Percentiles rank a stretch among this genome's conserved stretches.
phyloP scores from a whole-genome alignment of 2,113 vertebrate species.

The Orientallactaga bullata region DNA sequence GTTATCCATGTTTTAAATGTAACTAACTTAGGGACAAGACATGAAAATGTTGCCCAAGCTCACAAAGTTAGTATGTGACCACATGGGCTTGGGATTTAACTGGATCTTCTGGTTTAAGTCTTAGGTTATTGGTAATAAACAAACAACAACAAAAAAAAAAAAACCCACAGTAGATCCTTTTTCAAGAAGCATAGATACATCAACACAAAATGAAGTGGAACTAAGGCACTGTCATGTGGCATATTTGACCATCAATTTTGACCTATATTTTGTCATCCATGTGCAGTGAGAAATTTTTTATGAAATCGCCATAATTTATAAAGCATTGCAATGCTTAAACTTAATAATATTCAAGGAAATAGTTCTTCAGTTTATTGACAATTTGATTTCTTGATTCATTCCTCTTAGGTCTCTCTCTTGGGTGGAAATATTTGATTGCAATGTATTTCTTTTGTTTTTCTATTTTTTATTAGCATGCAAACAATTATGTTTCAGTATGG shows the following conservation, averaged over 20 bases:
- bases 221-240: not conserved
- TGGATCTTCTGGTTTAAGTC: slow-evolving; percentile 26
- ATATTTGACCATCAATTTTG: slow-evolving; percentile 7
- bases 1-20: not conserved
- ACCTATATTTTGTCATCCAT: not conserved
- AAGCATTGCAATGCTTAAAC: not conserved
- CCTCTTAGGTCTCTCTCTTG: not conserved
- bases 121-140: not conserved
- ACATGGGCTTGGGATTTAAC: not conserved
- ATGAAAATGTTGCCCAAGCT: not conserved
- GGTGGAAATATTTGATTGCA: not conserved
- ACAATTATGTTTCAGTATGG: too few relatives aligned
- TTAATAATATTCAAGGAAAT: slow-evolving; percentile 5
- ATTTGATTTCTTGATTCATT: slow-evolving; percentile 1
- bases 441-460: too few relatives aligned
- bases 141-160: not conserved
- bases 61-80: not conserved
- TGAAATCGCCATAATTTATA: not conserved
- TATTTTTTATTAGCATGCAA: too few relatives aligned
- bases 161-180: slow-evolving; percentile 19
- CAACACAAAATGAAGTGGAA: slow-evolving; percentile 28
- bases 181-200: not conserved
- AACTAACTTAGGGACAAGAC: not conserved
- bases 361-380: not conserved
- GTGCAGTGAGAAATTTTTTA: not conserved